Conservation (phyloP, 1,140 invertebrate genomes). For the Heliconius hermathena region DNA sequence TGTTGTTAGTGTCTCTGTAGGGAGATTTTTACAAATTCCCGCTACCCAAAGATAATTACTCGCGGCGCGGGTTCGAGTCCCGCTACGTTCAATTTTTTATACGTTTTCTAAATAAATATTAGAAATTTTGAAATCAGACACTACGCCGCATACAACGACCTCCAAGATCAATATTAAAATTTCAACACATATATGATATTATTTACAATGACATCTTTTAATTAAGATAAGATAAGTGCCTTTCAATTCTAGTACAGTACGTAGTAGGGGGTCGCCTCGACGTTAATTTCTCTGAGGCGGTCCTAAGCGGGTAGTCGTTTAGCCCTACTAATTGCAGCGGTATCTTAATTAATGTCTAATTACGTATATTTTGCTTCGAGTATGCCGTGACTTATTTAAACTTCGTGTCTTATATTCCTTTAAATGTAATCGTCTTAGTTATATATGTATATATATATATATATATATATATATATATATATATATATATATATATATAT, state of each 20-base stretch:
- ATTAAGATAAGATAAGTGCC: not conserved
- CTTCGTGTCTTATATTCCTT: not conserved
- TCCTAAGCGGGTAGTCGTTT: slow-evolving; percentile 47
- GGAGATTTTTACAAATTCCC: too few relatives aligned
- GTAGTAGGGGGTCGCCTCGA: slow-evolving; percentile 37
- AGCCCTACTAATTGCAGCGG: slow-evolving; percentile 42
- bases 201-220: slow-evolving; percentile 6
- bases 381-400: slow-evolving; percentile 10
- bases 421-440: not conserved
- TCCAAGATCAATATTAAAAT: not conserved
- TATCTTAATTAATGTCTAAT: slow-evolving; percentile 40
- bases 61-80: too few relatives aligned
- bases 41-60: too few relatives aligned
- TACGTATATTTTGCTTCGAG: slow-evolving; percentile 36
- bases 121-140: not conserved
- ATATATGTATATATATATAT: too few relatives aligned
- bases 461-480: too few relatives aligned
- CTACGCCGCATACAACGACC: too few relatives aligned
- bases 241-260: not conserved
- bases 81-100: too few relatives aligned
- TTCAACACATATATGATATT: not conserved
- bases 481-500: too few relatives aligned
- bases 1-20: too few relatives aligned
- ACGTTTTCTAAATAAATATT: too few relatives aligned
- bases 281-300: slow-evolving; percentile 44